These are phyloP conservation scores for Zosterops lateralis DNA, from an alignment of 2,113 vertebrate species.

Conservation along the genomic window DNA sequence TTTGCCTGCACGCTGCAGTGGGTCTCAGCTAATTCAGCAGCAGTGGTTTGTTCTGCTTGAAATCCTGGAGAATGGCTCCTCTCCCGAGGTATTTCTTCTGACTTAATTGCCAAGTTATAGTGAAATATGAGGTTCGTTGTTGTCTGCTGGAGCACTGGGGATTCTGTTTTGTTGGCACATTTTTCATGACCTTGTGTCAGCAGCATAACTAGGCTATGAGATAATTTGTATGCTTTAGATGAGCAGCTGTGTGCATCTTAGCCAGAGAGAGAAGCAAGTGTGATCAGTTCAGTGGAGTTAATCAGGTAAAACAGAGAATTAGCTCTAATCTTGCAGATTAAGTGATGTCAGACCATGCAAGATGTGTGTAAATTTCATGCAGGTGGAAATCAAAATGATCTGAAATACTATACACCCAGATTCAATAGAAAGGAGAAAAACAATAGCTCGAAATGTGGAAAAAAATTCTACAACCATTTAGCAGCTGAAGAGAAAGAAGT, in stretches of 20 bases:
- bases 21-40: slow-evolving; percentile 27
- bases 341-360: neutral
- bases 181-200: slow-evolving; percentile 51
- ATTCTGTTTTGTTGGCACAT: slow-evolving; percentile 53
- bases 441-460: neutral
- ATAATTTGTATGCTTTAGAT: slow-evolving; percentile 56
- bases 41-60: slow-evolving; percentile 28
- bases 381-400: neutral
- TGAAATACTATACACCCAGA: neutral
- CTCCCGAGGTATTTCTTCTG: slow-evolving; percentile 1
- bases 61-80: slow-evolving; percentile 27
- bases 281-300: slow-evolving; percentile 21
- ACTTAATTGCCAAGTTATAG: slow-evolving; percentile 60
- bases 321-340: neutral
- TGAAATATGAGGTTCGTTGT: slow-evolving; percentile 56
- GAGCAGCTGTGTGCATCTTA: slow-evolving; percentile 41
- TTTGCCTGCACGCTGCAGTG: neutral
- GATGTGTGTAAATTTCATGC: neutral
- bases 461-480: neutral
- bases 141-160: slow-evolving; percentile 34
- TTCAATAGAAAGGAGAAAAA: slow-evolving; percentile 5
- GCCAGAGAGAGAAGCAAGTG: neutral
- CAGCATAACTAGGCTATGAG: slow-evolving; percentile 62
- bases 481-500: neutral
- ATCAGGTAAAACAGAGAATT: slow-evolving; percentile 30